Evolutionary conservation across 2,797 vertebrate genomes (phyloP).

Genomic region (Hippoglossus hippoglossus): DNA sequence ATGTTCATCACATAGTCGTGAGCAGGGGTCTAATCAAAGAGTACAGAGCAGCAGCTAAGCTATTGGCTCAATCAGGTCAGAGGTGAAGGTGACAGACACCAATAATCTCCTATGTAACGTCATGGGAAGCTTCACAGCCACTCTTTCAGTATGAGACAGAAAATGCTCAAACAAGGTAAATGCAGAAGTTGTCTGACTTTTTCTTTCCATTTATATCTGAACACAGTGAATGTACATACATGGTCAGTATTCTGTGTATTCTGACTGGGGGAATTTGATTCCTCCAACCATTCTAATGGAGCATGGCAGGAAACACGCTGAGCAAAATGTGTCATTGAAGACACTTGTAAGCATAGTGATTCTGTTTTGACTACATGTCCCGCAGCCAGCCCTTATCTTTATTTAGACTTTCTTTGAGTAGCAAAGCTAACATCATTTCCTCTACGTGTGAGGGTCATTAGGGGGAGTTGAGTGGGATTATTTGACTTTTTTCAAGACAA

Average conservation of each 20-base stretch:
- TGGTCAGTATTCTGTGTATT: no score
- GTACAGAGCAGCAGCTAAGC: neutral
- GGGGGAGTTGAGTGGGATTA: neutral
- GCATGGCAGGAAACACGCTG: neutral
- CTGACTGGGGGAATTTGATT: no score
- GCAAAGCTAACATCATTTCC: neutral
- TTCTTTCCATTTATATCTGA: no score
- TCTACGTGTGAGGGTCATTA: neutral
- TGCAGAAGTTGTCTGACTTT: no score
- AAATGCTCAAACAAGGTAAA: no score
- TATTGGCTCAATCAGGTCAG: neutral
- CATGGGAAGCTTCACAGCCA: neutral
- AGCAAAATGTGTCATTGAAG: neutral
- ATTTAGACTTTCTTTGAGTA: slow-evolving; percentile 2
- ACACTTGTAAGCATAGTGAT: slow-evolving; percentile 1
- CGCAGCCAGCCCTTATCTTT: neutral
- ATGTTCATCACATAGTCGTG: no score
- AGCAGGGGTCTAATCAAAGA: no score
- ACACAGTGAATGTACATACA: no score
- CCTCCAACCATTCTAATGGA: neutral
- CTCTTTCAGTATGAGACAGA: no score
- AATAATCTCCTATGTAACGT: neutral
- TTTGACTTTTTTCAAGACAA: neutral
- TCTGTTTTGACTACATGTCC: slow-evolving; percentile 16
- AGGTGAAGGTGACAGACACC: neutral